Base-by-base conservation (phyloP, 2,888 invertebrate species). In the Eucera pruinosa region DNA sequence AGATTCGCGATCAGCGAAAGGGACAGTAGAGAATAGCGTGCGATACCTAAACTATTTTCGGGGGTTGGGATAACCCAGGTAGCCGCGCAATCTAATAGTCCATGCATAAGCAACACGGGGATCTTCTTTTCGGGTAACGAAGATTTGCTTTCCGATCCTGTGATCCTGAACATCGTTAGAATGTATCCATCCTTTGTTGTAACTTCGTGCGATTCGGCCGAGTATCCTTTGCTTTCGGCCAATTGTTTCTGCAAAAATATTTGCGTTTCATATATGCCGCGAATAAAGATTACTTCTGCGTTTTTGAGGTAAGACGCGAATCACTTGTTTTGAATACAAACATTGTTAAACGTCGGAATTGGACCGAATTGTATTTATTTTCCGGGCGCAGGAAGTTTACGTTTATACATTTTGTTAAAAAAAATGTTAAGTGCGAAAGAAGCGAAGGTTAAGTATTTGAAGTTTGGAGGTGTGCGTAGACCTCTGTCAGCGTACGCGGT, bases 121-220 rank as follows among this genome's bases (percentile, higher is more conserved):
- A 94, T 94, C 73, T 93, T 94, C 15, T 92, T 93, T n/a, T 92
- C 91, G 0, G 3, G 15, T 6, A 93, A 93, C 62, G 78, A 78
- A 27, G 67, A 67, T 33, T 48, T 45, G 4, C 85, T 87, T 11
- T 93, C 93, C 7, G 54, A 61, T 0, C 94, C 94, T 0, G 94
- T 94, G 52, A 97, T 96, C 50, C 97, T 94, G 89, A 97, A 96
- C 87, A 97, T 83, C 73, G 94, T 93, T 78, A 98, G 92, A n/a
- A 96, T 94, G 88, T 97, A 97, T 1, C 96, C 96, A 93, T 98
- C 97, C 2, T 93, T 90, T 0, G 97, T 98, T 3, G 92, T 92
- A 0, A 96, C 94, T 2, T 89, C 89, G 89, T 96, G 95, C 13
- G 93, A 93, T 91, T 96, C 96, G 0, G 94, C 89, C 0, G 94